phyloP scores from a whole-genome alignment of 64 coral and sea anemone species.

The Hydrozoanthus tunicans region DNA sequence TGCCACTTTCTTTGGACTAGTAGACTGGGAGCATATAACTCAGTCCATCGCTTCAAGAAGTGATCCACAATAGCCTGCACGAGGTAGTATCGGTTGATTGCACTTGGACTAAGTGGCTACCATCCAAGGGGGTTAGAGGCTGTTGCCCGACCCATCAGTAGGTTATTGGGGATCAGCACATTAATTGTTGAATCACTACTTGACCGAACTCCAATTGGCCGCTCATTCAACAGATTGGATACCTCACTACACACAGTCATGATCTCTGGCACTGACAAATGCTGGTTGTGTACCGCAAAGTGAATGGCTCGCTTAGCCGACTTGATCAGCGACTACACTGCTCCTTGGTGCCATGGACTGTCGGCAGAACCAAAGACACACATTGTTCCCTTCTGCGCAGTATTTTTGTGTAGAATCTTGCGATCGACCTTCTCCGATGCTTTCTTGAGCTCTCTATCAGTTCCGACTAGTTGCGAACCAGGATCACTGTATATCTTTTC shows the following conservation, averaged over 20 bases:
- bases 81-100: conserved; percentile 38
- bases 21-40: conserved; percentile 69
- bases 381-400: conserved; percentile 52
- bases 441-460: conserved; percentile 55
- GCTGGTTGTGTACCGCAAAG: conserved; percentile 72
- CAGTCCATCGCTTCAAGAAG: conserved; percentile 71
- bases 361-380: conserved; percentile 78
- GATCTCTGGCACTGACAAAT: conserved; percentile 64
- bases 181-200: conserved; percentile 62
- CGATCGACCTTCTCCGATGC: conserved; percentile 69
- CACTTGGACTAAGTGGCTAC: conserved; percentile 47
- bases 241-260: conserved; percentile 69
- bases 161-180: conserved; percentile 70
- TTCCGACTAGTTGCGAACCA: conserved; percentile 62
- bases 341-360: conserved; percentile 86
- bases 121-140: conserved; percentile 69
- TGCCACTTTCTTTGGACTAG: conserved; percentile 64
- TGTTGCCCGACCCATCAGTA: conserved; percentile 62
- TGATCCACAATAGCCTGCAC: conserved; percentile 63
- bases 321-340: conserved; percentile 74
- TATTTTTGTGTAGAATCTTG: conserved; percentile 26
- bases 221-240: conserved; percentile 73
- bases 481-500: conserved; percentile 43
- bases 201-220: conserved; percentile 59
- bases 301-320: conserved; percentile 71